Evolutionary conservation across 2,888 invertebrate species (phyloP), one percentile per base, ranked within the genome.

Genomic region (Drosophila heteroneura): DNA sequence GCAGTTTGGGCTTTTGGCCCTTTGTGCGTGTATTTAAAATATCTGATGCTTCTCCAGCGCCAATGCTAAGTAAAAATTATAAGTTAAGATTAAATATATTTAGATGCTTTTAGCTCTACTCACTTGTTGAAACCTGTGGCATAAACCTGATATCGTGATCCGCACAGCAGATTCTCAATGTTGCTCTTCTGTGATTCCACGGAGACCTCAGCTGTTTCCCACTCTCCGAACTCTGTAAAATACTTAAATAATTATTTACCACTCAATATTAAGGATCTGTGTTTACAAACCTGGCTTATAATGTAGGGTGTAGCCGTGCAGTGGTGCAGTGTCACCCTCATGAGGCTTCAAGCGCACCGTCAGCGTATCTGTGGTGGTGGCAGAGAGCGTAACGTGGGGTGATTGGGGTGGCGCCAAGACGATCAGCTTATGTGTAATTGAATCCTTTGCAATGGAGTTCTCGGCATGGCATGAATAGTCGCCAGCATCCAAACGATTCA

Each of bases 401-500:
- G 96, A 96, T 91, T 96, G 96, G 16, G 97, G 97, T 63, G 97
- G 97, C 72, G 97, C 96, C 94, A 93, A 68, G 0, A 99, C 97
- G 78, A 97, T 96, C 62, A 99, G 95, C 67, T 97, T 96, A 93
- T 98, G 98, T 0, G 97, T 97, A 60, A 98, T 97, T 22, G 97
- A 97, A 91, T 98, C 98, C 83, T 97, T 97, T 59, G 98, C 98
- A 93, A 97, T 97, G 32, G 96, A 96, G 93, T 99, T 99, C 92
- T 98, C 97, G 26, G 98, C 98, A 86, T 96, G 96, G 93, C 99
- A 99, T 0, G 98, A 97, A 93, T 99, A 99, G 93, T 98, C 98
- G 64, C 98, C 98, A 64, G 98, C 97, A 94, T 99, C 98, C 75
- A 96, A 96, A 37, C 98, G 95, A 57, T 97, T 96, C 0, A 98